Percentiles rank a stretch among this genome's conserved stretches.
These are phyloP conservation scores for Physeter macrocephalus DNA, from an alignment of 2,113 vertebrate species.

Conservation along the genomic window DNA sequence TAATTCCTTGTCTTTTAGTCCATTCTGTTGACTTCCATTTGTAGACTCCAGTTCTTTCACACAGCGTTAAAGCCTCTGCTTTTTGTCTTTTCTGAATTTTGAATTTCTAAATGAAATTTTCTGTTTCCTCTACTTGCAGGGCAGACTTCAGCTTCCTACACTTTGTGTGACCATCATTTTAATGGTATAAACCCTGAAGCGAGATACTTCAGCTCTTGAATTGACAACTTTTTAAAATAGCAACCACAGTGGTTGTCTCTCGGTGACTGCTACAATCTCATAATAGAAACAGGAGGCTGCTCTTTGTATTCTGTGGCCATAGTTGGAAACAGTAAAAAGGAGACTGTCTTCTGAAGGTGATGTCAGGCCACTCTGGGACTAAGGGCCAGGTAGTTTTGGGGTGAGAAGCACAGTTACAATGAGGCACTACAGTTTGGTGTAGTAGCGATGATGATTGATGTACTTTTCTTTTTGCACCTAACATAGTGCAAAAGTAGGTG, in stretches of 20 bases:
- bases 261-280: background rate
- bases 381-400: background rate
- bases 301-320: background rate
- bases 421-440: background rate
- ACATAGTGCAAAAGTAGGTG: background rate
- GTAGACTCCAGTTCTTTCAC: background rate
- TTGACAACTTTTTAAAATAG: slow-evolving; percentile 25
- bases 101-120: slow-evolving; percentile 38
- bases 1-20: background rate
- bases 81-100: slow-evolving; percentile 24
- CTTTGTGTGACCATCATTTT: slow-evolving; percentile 10
- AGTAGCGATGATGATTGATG: background rate
- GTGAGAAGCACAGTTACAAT: background rate
- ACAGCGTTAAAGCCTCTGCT: background rate
- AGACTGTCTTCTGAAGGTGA: background rate
- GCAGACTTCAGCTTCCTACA: background rate
- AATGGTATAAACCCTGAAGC: background rate
- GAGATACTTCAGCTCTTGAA: background rate
- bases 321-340: background rate
- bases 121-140: background rate
- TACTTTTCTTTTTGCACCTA: background rate
- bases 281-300: background rate
- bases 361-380: background rate
- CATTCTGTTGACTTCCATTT: background rate
- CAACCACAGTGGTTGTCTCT: background rate